phyloP scores from a whole-genome alignment of 2,888 invertebrate species.

The Caenorhabditis macrosperma region DNA sequence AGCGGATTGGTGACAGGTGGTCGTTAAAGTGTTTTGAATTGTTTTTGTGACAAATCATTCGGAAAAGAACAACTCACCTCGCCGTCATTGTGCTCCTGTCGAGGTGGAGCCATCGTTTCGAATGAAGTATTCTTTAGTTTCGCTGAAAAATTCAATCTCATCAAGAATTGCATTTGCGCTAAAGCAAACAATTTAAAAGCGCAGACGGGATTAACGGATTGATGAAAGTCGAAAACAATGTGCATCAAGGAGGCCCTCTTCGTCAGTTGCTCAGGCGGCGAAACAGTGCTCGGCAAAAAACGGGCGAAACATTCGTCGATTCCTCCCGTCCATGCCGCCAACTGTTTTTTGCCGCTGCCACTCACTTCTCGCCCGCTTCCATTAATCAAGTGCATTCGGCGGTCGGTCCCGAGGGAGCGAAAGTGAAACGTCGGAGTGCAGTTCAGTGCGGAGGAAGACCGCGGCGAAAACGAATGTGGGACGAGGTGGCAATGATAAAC shows the following conservation, averaged over 20 bases:
- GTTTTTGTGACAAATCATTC: no score
- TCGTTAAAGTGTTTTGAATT: neutral
- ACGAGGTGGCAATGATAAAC: neutral
- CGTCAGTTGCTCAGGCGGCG: neutral
- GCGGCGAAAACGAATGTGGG: neutral
- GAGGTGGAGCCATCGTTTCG: neutral
- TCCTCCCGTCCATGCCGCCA: neutral
- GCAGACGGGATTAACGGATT: neutral
- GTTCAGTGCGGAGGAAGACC: neutral
- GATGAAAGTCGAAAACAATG: neutral
- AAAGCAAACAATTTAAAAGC: neutral
- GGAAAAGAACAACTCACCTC: neutral
- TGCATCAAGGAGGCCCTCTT: neutral
- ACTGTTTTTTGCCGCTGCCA: neutral
- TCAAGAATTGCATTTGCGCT: neutral
- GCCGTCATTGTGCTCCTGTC: neutral
- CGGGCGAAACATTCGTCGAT: neutral
- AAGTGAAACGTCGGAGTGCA: neutral
- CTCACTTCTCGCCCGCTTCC: neutral
- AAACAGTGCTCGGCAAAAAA: constrained; percentile 1
- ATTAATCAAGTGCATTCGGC: constrained; percentile 4
- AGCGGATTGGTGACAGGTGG: no score
- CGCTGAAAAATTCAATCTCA: neutral
- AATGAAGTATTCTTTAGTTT: neutral
- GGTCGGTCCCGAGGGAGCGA: neutral